phyloP scores from a whole-genome alignment of 2,888 invertebrate genomes.

The Sympetrum striolatum region DNA sequence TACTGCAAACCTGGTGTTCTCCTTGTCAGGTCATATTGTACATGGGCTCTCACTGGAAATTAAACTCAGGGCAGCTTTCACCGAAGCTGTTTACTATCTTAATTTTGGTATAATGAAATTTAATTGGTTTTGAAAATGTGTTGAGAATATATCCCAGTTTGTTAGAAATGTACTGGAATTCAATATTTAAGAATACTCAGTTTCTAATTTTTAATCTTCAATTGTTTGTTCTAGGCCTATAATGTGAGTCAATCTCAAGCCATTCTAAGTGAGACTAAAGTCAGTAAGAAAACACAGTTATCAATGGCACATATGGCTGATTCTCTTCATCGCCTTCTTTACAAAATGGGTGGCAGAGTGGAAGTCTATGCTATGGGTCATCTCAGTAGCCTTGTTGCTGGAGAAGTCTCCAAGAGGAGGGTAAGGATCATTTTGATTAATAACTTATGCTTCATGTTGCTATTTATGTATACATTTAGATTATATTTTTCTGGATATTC shows the following conservation, averaged over 20 bases:
- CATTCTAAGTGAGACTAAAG: slow-evolving; percentile 50
- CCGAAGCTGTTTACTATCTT: too few species aligned
- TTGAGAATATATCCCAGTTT: too few species aligned
- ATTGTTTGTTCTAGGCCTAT: neutral
- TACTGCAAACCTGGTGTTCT: too few species aligned
- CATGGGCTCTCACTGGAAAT: too few species aligned
- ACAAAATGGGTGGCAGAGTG: slow-evolving; percentile 68
- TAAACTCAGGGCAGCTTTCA: too few species aligned
- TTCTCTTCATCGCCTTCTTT: slow-evolving; percentile 64
- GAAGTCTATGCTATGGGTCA: slow-evolving; percentile 71
- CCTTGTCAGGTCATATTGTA: too few species aligned
- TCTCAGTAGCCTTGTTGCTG: slow-evolving; percentile 68
- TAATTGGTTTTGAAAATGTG: too few species aligned
- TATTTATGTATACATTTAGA: too few species aligned
- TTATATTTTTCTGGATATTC: too few species aligned
- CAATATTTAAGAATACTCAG: neutral
- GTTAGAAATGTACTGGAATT: too few species aligned
- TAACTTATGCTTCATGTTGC: too few species aligned
- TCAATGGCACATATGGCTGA: slow-evolving; percentile 62
- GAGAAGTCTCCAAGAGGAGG: slow-evolving; percentile 65
- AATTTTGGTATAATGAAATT: too few species aligned
- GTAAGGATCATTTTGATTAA: slow-evolving; percentile 55
- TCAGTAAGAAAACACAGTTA: slow-evolving; percentile 59
- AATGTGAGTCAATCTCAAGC: neutral
- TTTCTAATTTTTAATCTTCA: neutral